Percentiles rank a stretch among this genome's conserved stretches.
Evolutionary conservation across 2,888 invertebrate genomes (phyloP).

Genomic region (Cetonia aurata): DNA sequence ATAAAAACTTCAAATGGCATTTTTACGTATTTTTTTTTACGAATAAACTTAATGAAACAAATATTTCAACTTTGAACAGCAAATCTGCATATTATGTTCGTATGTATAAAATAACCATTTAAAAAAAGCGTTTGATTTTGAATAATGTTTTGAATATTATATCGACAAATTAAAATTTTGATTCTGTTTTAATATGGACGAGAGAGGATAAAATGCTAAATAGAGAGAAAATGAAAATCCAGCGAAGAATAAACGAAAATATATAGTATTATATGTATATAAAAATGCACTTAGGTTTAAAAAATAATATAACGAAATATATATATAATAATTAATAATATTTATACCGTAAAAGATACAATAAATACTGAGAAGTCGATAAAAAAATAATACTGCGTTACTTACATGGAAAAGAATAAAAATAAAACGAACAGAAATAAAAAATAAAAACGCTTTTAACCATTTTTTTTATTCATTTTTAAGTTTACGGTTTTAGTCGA

Average conservation of each 20-base stretch:
- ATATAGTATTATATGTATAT: background rate
- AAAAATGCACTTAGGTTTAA: constrained; percentile 20
- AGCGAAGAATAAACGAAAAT: background rate
- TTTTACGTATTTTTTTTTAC: too few relatives aligned
- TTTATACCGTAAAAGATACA: constrained; percentile 14
- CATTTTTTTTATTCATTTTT: background rate
- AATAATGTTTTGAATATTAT: too few relatives aligned
- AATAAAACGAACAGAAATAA: constrained; percentile 18
- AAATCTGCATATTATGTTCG: too few relatives aligned
- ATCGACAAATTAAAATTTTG: too few relatives aligned
- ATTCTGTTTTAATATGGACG: too few relatives aligned
- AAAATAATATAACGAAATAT: background rate
- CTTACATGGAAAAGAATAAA: constrained; percentile 19
- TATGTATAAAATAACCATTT: too few relatives aligned
- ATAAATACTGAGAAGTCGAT: constrained; percentile 40
- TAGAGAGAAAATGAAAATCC: too few relatives aligned
- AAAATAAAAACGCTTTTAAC: background rate
- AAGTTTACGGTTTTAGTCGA: background rate
- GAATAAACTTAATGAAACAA: too few relatives aligned
- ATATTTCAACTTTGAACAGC: too few relatives aligned
- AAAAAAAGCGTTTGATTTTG: too few relatives aligned
- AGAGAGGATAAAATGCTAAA: too few relatives aligned
- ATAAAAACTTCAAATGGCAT: too few relatives aligned
- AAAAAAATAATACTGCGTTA: constrained; percentile 35
- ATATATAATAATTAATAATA: constrained; percentile 1